phyloP scores from a whole-genome alignment of 2,113 vertebrate species.

The Hippocampus barbouri region DNA sequence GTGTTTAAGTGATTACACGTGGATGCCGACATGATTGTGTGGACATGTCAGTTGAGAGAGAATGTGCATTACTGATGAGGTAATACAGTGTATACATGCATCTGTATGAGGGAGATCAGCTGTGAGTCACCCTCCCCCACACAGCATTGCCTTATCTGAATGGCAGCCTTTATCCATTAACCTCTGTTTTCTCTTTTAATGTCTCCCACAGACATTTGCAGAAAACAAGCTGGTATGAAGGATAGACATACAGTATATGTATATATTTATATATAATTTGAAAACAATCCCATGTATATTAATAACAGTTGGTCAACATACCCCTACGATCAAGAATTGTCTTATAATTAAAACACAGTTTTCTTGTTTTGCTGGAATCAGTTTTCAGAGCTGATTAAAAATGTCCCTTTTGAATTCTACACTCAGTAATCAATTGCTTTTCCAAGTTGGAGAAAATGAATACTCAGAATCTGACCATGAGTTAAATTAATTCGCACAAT shows the following conservation, averaged over 20 bases:
- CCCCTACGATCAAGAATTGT: too few species aligned
- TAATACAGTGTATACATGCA: not conserved
- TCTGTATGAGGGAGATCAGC: not conserved
- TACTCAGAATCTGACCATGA: not conserved
- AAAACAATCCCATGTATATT: too few species aligned
- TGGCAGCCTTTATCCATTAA: conserved; percentile 16
- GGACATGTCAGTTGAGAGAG: not conserved
- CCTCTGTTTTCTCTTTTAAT: conserved; percentile 24
- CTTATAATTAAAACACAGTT: too few species aligned
- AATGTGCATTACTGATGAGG: not conserved
- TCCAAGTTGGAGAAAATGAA: not conserved
- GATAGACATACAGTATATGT: too few species aligned
- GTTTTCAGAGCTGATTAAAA: too few species aligned
- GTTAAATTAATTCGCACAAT: too few species aligned
- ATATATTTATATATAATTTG: too few species aligned
- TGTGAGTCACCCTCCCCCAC: conserved; percentile 1
- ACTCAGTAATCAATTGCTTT: not conserved
- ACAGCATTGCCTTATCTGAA: not conserved
- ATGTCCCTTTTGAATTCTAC: not conserved
- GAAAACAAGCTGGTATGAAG: conserved; percentile 15
- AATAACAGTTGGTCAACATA: too few species aligned
- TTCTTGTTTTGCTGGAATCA: too few species aligned
- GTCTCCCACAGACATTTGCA: conserved; percentile 18
- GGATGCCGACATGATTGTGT: not conserved
- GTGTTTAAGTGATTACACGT: conserved; percentile 2